Base-by-base conservation (phyloP, 2,797 vertebrate genomes). In the Lacerta viridis region DNA sequence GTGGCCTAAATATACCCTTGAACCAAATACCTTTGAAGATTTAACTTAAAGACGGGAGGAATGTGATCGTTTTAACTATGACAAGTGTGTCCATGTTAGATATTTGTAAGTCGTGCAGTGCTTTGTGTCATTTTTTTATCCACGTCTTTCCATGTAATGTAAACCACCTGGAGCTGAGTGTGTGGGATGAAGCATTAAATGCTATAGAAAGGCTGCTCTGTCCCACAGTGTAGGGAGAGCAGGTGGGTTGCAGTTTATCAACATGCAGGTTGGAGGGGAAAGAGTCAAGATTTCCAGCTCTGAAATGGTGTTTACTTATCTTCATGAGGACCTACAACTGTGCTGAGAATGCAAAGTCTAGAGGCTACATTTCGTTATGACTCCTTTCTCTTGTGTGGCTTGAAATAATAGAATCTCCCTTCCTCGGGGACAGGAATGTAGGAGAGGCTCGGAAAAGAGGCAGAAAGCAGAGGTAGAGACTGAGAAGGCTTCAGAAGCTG, bases 81-180 rank as follows among this genome's bases (percentile, higher is more conserved):
- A 64, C 20, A 64, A 64, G 17, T 64, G 20, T 64, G 20, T 64
- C 61, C 20, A 23, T 23, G 20, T 18, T 64, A 64, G 50, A 55
- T 55, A 55, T 55, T 55, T 55, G 27, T 78, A 9, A 18, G 77
- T 79, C 15, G 46, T 59, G 15, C 46, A 79, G 17, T 59, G 27
- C 50, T 79, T 59, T 55, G 6, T 55, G 46, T 55, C 50, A n/a
- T 55, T 59, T 79, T 33, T 55, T n/a, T 59, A 59, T 55, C 15
- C 77, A 55, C 20, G 29, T 23, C 7, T 33, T 79, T 79, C 55
- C 13, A 50, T 20, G 15, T 33, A 79, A 79, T 50, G 46, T 79
- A 59, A 50, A 79, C 46, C 77, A 79, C 77, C 77, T 79, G 77
- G 50, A 79, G 50, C 77, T 33, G 29, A 79, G 50, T 79, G 46